phyloP scores from a whole-genome alignment of 1,140 invertebrate species.

The Trichomalopsis sarcophagae region DNA sequence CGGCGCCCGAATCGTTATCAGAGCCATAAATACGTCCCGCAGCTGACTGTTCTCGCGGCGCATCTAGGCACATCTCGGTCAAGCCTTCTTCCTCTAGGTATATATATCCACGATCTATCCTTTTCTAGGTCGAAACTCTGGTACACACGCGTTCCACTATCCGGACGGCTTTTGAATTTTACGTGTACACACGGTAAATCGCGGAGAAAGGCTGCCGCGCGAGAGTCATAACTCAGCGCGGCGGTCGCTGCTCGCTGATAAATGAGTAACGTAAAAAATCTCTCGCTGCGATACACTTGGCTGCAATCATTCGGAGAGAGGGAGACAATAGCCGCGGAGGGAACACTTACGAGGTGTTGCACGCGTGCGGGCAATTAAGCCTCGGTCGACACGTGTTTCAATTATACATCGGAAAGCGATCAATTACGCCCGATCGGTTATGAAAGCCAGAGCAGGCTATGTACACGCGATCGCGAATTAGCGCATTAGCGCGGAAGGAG shows the following conservation, averaged over 20 bases:
- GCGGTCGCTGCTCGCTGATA: not conserved
- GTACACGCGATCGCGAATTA: conserved; percentile 1
- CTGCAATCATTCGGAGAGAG: not conserved
- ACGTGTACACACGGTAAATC: conserved; percentile 13
- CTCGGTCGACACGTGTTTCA: conserved; percentile 22
- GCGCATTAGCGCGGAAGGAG: not conserved
- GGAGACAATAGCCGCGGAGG: not conserved
- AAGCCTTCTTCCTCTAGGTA: not conserved
- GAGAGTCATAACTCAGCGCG: not conserved
- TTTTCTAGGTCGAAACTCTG: conserved; percentile 37
- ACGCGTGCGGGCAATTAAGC: not conserved
- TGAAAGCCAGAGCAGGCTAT: not conserved
- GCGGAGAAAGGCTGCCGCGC: conserved; percentile 2
- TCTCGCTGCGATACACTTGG: too few species aligned
- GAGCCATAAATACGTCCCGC: not conserved
- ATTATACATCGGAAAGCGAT: conserved; percentile 38
- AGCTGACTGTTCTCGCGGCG: not conserved
- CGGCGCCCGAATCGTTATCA: not conserved
- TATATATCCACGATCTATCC: not conserved
- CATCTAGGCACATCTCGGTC: not conserved
- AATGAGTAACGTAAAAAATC: not conserved
- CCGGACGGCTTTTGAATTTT: conserved; percentile 29
- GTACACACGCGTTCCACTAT: not conserved
- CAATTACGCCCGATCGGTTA: conserved; percentile 30
- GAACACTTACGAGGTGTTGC: too few species aligned